Base-by-base conservation (phyloP, 1,140 invertebrate genomes). In the Drosophila bipectinata region DNA sequence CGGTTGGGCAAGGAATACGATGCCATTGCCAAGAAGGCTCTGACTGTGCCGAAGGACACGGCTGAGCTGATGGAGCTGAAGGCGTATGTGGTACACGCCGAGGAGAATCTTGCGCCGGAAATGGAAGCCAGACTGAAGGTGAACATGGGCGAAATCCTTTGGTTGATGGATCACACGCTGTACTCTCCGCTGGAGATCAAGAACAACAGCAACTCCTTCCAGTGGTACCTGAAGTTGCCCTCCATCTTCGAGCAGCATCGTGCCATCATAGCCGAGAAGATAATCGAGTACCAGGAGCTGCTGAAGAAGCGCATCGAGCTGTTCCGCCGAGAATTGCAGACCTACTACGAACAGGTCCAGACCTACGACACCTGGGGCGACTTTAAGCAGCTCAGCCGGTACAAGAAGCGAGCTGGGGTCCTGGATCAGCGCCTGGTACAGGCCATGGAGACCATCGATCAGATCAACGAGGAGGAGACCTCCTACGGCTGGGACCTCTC, bases 381-480 rank as follows among this genome's bases (percentile, higher is more conserved):
- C 71, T 94, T 98, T n/a, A 94, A 96, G 14, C 95, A 98, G 51
- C 93, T 99, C 44, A 93, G 95, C 26, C 95, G 96, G 74, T 99
- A 99, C 91, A 94, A 97, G 26, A 95, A 95, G 37, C 96, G 97
- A 61, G 96, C 97, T 1, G 94, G 93, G 9, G 92, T 94, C 39
- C 90, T 99, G 0, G 95, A 98, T 83, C 93, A 94, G 54, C 92
- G 94, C 60, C 91, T 96, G 68, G 85, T 94, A 0, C 80, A 79
- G 5, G 98, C 97, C 8, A 94, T 97, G 88, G 94, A 95, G 39
- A 96, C 94, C 72, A 98, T 98, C 61, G 96, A 98, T 82, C 93
- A 95, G 58, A 98, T 99, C 76, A 99, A 99, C 91, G 95, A 95
- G 85, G 98, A 99, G 91, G 98, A 99, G 91, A 93, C 94, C 66